Evolutionary conservation across 2,113 vertebrate genomes (phyloP).

Genomic region (Hemiprocne comata): DNA sequence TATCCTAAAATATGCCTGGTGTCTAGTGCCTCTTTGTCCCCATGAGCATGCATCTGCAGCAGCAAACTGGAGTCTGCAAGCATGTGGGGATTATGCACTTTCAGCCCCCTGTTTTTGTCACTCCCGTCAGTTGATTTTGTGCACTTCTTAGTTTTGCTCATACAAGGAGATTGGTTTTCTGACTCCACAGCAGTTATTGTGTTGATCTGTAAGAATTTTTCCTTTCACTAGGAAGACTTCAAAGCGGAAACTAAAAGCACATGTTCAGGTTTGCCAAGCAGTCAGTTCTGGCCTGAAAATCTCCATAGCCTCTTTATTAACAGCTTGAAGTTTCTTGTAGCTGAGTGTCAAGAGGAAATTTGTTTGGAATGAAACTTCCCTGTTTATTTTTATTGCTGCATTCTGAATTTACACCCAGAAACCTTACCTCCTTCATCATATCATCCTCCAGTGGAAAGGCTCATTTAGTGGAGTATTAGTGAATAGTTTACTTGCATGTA

Average conservation of each 20-base stretch:
- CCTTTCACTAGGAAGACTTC: slow-evolving; percentile 49
- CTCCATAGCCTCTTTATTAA: slow-evolving; percentile 8
- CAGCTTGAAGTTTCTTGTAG: slow-evolving; percentile 35
- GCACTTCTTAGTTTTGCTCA: neutral
- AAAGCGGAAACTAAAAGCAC: slow-evolving; percentile 67
- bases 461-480: neutral
- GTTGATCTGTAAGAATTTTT: slow-evolving; percentile 24
- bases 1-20: neutral
- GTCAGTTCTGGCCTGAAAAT: slow-evolving; percentile 15
- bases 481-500: neutral
- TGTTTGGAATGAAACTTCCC: slow-evolving; percentile 34
- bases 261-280: slow-evolving; percentile 53
- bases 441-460: neutral
- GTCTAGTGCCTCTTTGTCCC: neutral
- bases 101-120: neutral
- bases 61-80: neutral
- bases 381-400: slow-evolving; percentile 52
- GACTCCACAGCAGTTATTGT: neutral
- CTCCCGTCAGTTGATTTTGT: neutral
- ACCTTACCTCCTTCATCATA: neutral
- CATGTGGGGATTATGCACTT: neutral
- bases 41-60: neutral
- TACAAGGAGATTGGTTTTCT: slow-evolving; percentile 18
- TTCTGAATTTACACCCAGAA: slow-evolving; percentile 15
- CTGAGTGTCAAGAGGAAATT: slow-evolving; percentile 45